Conservation (phyloP, 2,888 invertebrate species). For the Pharmacophagus antenor region DNA sequence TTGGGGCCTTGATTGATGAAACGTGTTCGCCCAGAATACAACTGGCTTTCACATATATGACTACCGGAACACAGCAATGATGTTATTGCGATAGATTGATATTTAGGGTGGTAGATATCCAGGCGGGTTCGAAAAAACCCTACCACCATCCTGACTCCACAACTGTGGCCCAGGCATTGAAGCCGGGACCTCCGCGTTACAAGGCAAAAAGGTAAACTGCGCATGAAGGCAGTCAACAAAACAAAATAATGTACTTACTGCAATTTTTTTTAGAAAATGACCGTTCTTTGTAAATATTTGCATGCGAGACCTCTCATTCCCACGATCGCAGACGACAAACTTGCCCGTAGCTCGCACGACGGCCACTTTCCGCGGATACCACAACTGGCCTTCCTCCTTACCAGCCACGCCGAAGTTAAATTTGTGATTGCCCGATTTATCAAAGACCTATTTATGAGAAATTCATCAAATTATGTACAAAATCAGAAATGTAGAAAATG, state of each 20-base stretch:
- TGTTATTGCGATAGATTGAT: no score
- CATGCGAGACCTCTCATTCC: constrained; percentile 97
- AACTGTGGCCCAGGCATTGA: no score
- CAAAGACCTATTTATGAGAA: constrained; percentile 86
- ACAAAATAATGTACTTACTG: constrained; percentile 63
- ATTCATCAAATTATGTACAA: neutral
- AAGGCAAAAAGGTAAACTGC: no score
- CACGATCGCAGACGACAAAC: constrained; percentile 98
- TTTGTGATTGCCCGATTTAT: constrained; percentile 95
- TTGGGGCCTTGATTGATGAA: no score
- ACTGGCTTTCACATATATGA: no score
- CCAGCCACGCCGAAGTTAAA: constrained; percentile 97
- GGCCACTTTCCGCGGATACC: constrained; percentile 98
- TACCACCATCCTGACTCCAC: no score
- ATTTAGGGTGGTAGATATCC: no score
- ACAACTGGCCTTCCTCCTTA: constrained; percentile 97
- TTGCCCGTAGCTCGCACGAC: constrained; percentile 93
- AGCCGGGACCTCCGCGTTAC: no score
- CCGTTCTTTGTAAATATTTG: constrained; percentile 98
- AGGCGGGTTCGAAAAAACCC: no score
- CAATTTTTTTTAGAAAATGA: constrained; percentile 97
- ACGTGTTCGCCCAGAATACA: no score
- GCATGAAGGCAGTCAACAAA: neutral
- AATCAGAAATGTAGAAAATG: no score
- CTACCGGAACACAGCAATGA: no score